Conservation (phyloP, 2,888 invertebrate genomes). For the Cotesia congregata region DNA sequence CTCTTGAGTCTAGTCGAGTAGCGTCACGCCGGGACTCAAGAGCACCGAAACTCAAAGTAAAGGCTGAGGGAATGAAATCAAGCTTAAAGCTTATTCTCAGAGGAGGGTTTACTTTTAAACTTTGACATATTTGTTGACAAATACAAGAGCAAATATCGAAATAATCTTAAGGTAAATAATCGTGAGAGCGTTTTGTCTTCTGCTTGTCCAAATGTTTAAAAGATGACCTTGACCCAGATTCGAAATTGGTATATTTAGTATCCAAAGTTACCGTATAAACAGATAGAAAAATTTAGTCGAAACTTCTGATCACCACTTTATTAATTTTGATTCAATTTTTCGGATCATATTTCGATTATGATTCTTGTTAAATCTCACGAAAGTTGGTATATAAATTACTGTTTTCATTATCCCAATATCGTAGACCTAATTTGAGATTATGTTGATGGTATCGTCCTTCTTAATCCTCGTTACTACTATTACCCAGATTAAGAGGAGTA, state of each 20-base stretch:
- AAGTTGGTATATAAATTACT: not conserved
- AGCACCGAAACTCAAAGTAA: not conserved
- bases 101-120: not conserved
- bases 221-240: not conserved
- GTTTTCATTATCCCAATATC: not conserved
- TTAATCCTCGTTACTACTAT: not conserved
- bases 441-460: not conserved
- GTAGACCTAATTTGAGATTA: not conserved
- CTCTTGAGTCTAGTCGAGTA: not conserved
- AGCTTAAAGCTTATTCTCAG: not conserved
- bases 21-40: not conserved
- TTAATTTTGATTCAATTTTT: not conserved
- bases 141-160: not conserved
- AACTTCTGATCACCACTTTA: not conserved
- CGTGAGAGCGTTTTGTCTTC: not conserved
- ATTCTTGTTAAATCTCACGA: not conserved
- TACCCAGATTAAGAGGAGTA: not conserved
- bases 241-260: not conserved
- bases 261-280: not conserved
- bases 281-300: too few relatives aligned
- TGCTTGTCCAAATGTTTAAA: not conserved
- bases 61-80: not conserved
- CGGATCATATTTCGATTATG: not conserved
- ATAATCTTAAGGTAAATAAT: not conserved
- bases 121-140: not conserved